Base-by-base conservation (phyloP, 2,888 invertebrate genomes). In the Nomada goodeniana region DNA sequence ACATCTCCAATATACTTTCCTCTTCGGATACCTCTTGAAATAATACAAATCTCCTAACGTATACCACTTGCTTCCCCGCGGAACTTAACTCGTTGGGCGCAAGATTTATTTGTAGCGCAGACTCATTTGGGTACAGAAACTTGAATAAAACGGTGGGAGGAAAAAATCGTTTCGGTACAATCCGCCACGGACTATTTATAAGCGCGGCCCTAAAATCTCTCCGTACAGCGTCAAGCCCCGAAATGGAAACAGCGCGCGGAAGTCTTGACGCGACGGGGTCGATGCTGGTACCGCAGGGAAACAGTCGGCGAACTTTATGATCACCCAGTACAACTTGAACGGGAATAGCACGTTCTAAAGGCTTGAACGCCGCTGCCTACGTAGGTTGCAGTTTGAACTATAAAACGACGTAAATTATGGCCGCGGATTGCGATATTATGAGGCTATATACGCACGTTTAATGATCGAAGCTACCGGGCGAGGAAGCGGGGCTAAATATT, bases 341-440 rank as follows among this genome's bases (percentile, higher is more conserved):
- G 91, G 77, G 89, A 91, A 91, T 90, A 89, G 91, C 89, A 89
- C 91, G 89, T 89, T 91, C 91, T 89, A 91, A 91, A 91, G 91
- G 92, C 90, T 90, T 87, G 92, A 91, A 90, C 88, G 87, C 74
- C 86, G 83, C 83, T 87, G 90, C 89, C 92, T 91, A 92, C 92
- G 90, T 91, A 91, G 91, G 90, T 93, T 92, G 92, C 93, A 93
- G 93, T 93, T 93, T 93, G 91, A 93, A 93, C 93, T 93, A 93
- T 93, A 93, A 93, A 93, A 93, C 93, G 93, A 93, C 92, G 93
- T 93, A 93, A 93, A 93, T 93, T 93, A 93, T 92, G 92, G 92
- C 92, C 91, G 89, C 92, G 93, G 93, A 93, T 93, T 92, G 93
- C 92, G 92, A 93, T 93, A 93, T 93, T 93, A 93, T 93, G 93